phyloP scores from a whole-genome alignment of 2,888 invertebrate species.

The Drepana falcataria region DNA sequence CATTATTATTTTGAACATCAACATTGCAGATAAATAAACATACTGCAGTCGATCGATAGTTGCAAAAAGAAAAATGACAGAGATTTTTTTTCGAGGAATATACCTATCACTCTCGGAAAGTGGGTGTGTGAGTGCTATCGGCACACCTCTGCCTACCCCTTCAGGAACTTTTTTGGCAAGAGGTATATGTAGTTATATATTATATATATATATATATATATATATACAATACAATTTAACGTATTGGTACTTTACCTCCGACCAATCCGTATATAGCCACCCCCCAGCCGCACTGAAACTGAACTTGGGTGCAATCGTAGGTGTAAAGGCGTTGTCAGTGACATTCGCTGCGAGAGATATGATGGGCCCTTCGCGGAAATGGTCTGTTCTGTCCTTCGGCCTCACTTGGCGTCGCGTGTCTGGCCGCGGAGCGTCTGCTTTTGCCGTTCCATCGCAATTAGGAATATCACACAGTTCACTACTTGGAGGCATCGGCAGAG shows the following conservation, averaged over 20 bases:
- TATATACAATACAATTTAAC: neutral
- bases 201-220: too few relatives aligned
- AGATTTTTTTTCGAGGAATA: too few relatives aligned
- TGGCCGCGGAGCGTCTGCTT: constrained; percentile 45
- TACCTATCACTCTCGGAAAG: too few relatives aligned
- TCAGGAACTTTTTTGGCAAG: too few relatives aligned
- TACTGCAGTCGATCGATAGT: too few relatives aligned
- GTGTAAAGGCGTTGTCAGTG: constrained; percentile 47
- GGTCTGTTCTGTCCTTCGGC: constrained; percentile 55
- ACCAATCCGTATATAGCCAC: constrained; percentile 81
- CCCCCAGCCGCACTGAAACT: constrained; percentile 63
- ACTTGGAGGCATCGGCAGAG: constrained; percentile 66
- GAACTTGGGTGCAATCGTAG: constrained; percentile 46
- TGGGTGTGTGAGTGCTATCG: too few relatives aligned
- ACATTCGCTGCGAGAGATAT: constrained; percentile 53
- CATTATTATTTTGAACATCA: too few relatives aligned
- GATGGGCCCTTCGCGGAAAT: constrained; percentile 62
- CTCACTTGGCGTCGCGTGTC: constrained; percentile 64
- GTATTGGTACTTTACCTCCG: constrained; percentile 53
- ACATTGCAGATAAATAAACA: too few relatives aligned
- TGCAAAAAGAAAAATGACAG: too few relatives aligned
- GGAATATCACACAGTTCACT: constrained; percentile 63
- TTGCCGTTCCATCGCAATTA: constrained; percentile 59
- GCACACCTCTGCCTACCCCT: too few relatives aligned
- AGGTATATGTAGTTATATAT: too few relatives aligned